Base-by-base conservation (phyloP, 2,797 vertebrate species). In the Orestias chungarensis region DNA sequence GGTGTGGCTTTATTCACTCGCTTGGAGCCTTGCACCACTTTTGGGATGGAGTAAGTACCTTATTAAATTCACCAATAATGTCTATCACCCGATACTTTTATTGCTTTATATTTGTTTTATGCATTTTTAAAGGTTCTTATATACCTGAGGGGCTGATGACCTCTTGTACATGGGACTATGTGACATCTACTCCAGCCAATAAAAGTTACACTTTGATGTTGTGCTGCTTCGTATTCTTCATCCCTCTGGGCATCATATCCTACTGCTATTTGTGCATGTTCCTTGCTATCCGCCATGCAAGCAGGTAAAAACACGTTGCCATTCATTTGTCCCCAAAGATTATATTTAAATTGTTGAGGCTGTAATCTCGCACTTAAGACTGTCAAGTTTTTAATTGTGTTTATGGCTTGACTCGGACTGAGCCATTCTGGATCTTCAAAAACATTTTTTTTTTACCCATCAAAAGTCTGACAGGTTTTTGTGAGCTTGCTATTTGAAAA, bases 11-110 rank as follows among this genome's bases (percentile, higher is more conserved):
- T 98, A 98, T 73, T 95, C 96, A 27, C 86, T 98, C 80, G 94
- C 94, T 57, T 98, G 97, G 97, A 99, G 96, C 77, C 94, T 99
- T 11, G 96, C 96, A 0, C 97, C 97, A 46, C 96, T 98, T 87
- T 92, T 99, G 84, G 97, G 97, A 74, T 98, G 97, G 97, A 98
- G 97, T 98, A 94, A 95, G 91, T 83, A 4, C 46, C 43, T 43
- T n/a, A 9, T 9, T 68, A 4, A 62, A 5, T 66, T 1, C 0
- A 42, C 29, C 15, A 6, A 42, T 6, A 14, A 31, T 1, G 74
- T 38, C 35, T n/a, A 55, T 31, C 4, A 61, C 23, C 3, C 17
- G 0, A 49, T 25, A 43, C 40, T 72, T 25, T 9, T 23, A 1
- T 59, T 14, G 23, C 11, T 49, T 47, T 29, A 44, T 10, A 64